These are phyloP conservation scores for Epizoanthus ramosus DNA, from an alignment of 92 coral and sea anemone species.

Conservation along the genomic window DNA sequence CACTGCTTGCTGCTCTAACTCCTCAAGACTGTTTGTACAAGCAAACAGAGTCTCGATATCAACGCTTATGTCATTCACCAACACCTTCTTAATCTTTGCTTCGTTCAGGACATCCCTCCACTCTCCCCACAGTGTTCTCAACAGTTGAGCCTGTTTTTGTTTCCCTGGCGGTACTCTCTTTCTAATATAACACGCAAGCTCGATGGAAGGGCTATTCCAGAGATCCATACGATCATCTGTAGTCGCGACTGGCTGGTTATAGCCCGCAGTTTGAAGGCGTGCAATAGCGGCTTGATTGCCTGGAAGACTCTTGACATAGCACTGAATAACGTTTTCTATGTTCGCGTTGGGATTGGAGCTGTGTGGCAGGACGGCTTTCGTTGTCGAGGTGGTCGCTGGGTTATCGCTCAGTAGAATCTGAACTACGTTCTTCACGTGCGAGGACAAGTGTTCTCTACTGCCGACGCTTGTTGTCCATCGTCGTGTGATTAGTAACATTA, in stretches of 20 bases:
- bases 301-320: constrained; percentile 43
- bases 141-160: constrained; percentile 24
- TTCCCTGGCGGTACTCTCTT: neutral
- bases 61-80: constrained; percentile 39
- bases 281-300: constrained; percentile 61
- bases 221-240: constrained; percentile 31
- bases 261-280: constrained; percentile 59
- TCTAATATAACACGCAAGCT: constrained; percentile 50
- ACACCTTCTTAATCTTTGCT: constrained; percentile 7
- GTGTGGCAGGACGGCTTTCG: constrained; percentile 3
- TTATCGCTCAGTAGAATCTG: neutral
- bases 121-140: constrained; percentile 53
- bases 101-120: constrained; percentile 49
- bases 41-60: constrained; percentile 49
- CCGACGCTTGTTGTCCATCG: constrained; percentile 13
- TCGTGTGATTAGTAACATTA: neutral
- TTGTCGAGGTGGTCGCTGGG: neutral
- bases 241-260: constrained; percentile 40
- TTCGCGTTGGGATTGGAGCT: neutral
- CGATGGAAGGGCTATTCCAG: constrained; percentile 59
- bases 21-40: constrained; percentile 48
- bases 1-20: constrained; percentile 45
- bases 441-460: neutral
- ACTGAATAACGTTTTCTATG: constrained; percentile 25
- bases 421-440: constrained; percentile 19